Evolutionary conservation across 2,113 vertebrate genomes (phyloP).

Genomic region (Barnardius zonarius): DNA sequence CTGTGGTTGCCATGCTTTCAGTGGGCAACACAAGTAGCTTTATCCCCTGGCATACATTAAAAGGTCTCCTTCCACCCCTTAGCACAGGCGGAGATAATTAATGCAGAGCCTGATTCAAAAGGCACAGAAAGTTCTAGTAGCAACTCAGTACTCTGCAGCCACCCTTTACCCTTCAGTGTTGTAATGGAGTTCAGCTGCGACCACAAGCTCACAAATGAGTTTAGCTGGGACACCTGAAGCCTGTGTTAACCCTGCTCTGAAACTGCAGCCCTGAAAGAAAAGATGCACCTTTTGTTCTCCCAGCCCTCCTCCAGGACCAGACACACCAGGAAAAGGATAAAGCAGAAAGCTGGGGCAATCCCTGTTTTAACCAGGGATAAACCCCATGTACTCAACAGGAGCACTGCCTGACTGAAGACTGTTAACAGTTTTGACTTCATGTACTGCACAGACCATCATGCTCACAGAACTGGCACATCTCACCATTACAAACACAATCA

Average conservation of each 20-base stretch:
- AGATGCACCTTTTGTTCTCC: neutral
- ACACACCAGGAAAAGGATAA: neutral
- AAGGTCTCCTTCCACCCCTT: neutral
- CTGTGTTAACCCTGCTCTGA: fast-evolving
- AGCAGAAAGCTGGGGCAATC: neutral
- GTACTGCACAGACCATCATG: neutral
- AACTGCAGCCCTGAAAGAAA: neutral
- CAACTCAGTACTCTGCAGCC: neutral
- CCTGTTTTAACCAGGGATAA: neutral
- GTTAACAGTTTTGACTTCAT: neutral
- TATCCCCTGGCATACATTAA: neutral
- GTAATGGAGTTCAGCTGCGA: neutral
- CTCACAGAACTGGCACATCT: neutral
- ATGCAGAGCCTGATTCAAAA: neutral
- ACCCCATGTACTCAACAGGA: neutral
- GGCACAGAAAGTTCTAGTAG: neutral
- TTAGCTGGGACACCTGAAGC: neutral
- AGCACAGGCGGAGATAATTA: neutral
- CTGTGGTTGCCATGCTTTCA: neutral
- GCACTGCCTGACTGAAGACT: neutral
- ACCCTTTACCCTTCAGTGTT: neutral
- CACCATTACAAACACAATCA: neutral
- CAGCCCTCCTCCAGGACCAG: neutral
- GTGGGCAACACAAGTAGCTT: neutral
- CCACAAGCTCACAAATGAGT: neutral